A percentile compares a stretch with the other conserved stretches of the same genome.
Evolutionary conservation across 2,888 invertebrate genomes (phyloP).

Genomic region (Theretra japonica): DNA sequence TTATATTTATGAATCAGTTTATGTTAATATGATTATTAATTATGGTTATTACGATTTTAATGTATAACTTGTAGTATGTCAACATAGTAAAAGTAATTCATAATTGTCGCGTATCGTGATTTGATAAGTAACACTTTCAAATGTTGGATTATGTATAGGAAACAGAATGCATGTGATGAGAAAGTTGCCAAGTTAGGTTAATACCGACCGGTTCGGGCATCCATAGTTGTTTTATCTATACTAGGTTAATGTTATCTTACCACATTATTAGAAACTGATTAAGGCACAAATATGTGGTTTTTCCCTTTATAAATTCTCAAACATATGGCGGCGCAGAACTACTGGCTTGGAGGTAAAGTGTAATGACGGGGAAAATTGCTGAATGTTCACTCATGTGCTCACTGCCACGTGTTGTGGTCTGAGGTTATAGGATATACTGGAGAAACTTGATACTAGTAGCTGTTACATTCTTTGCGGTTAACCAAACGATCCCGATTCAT

Average conservation of each 20-base stretch:
- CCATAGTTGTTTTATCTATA: slow-evolving; percentile 7
- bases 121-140: too few species aligned
- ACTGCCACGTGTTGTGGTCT: slow-evolving; percentile 67
- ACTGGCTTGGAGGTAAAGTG: slow-evolving; percentile 64
- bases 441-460: slow-evolving; percentile 60
- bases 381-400: slow-evolving; percentile 64
- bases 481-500: slow-evolving; percentile 39
- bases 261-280: slow-evolving; percentile 27
- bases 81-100: too few species aligned
- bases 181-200: slow-evolving; percentile 26
- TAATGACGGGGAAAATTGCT: slow-evolving; percentile 69
- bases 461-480: slow-evolving; percentile 54
- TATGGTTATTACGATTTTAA: background rate
- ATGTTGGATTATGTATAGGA: background rate
- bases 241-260: slow-evolving; percentile 47
- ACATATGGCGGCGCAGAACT: slow-evolving; percentile 58
- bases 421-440: slow-evolving; percentile 47
- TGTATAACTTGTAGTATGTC: background rate
- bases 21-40: background rate
- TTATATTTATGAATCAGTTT: background rate
- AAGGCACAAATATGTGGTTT: slow-evolving; percentile 3
- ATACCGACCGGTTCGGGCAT: slow-evolving; percentile 18
- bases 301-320: slow-evolving; percentile 37
- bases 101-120: too few species aligned
- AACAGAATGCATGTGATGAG: slow-evolving; percentile 13